Evolutionary conservation across 2,797 vertebrate genomes (phyloP).

Genomic region (Acanthiza pusilla): DNA sequence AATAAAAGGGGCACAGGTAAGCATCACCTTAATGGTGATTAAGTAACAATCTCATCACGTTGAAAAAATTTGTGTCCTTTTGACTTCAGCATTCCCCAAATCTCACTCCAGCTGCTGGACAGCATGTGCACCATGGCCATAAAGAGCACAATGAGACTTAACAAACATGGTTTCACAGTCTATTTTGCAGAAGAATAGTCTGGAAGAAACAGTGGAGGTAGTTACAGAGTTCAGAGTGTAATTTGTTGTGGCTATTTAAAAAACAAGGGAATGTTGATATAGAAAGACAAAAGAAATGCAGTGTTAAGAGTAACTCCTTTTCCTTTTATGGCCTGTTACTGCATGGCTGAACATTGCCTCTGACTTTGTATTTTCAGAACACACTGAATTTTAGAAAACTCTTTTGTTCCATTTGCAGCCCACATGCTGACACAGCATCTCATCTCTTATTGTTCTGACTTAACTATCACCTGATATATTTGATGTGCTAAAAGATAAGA

Average conservation of each 20-base stretch:
- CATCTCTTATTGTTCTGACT: conserved; percentile 49
- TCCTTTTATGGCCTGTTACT: conserved; percentile 30
- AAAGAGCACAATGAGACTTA: not conserved
- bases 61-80: not conserved
- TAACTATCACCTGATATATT: conserved; percentile 42
- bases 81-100: not conserved
- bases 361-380: conserved; percentile 18
- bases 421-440: conserved; percentile 29
- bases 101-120: not conserved
- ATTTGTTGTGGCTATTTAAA: not conserved
- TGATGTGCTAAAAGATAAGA: conserved; percentile 30
- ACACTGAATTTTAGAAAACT: conserved; percentile 22
- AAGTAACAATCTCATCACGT: not conserved
- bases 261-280: conserved; percentile 12
- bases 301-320: not conserved
- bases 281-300: conserved; percentile 32
- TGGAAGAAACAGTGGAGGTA: not conserved
- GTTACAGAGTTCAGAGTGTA: not conserved
- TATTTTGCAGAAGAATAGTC: not conserved
- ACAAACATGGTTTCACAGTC: not conserved
- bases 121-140: not conserved
- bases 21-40: not conserved
- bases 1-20: not conserved
- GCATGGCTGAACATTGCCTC: conserved; percentile 23
- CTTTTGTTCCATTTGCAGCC: conserved; percentile 38